Evolutionary conservation across 2,797 vertebrate species (phyloP), one percentile per base, ranked within the genome.

Genomic region (Anguilla anguilla): DNA sequence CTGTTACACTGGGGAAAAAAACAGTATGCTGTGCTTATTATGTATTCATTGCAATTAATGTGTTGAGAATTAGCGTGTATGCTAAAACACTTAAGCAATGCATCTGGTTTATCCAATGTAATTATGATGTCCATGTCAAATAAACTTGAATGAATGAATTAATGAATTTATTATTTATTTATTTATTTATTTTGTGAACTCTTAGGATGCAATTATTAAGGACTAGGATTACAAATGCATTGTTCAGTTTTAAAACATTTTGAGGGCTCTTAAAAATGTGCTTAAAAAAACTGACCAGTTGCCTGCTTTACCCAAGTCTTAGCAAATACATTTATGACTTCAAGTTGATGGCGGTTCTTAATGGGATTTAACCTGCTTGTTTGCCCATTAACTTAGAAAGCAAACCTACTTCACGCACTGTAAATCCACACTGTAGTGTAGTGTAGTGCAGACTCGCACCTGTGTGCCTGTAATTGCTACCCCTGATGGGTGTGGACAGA

Each of bases 381-480:
- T 28, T 72, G 9, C 67, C 67, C 28, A 28, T 72, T 72, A 72
- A n/a, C 67, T 72, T 28, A 28, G n/a, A 7, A 72, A 64, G 6
- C 25, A 17, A 22, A 11, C 51, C 79, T 51, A 81, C 72, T 61
- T 59, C 77, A 86, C 86, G 81, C 53, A 35, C 69, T 74, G 69
- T 0, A 86, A 77, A 57, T 86, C 74, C 81, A 81, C 55, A 86
- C 86, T 86, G 86, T 53, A 86, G 53, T 82, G 86, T 22, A n/a
- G 82, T 39, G 82, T 87, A 17, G 61, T 28, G 2, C 82, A 55
- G 61, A 31, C 79, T 61, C 55, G 55, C 79, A 79, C 74, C 79
- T 22, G 59, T 4, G 86, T 46, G 61, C 59, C 83, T 43, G 81
- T 83, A 87, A 87, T 83, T 87, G 86, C 43, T 83, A 83, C 57